Evolutionary conservation across 2,797 vertebrate genomes (phyloP).

Genomic region (Molossus molossus): DNA sequence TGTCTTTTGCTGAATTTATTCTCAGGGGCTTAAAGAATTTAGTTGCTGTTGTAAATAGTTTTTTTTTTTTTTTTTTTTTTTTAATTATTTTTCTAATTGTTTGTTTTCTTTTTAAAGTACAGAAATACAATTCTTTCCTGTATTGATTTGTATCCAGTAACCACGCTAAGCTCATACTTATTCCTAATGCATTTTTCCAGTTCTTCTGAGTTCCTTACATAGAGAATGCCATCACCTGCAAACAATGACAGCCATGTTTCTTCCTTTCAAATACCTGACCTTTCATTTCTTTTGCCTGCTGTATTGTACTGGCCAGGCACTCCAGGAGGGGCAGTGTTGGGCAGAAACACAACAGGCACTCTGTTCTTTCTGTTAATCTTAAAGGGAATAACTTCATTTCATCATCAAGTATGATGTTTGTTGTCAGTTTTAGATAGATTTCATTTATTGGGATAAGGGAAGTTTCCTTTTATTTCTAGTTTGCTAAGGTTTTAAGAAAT

Average conservation of each 20-base stretch:
- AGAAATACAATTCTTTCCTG: constrained; percentile 38
- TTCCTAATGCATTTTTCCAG: constrained; percentile 37
- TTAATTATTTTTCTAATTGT: neutral
- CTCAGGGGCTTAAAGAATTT: neutral
- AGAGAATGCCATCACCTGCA: constrained; percentile 40
- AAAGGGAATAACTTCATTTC: neutral
- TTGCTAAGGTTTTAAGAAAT: constrained; percentile 29
- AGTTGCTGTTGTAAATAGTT: neutral
- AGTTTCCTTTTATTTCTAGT: constrained; percentile 37
- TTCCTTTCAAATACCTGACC: constrained; percentile 49
- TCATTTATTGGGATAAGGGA: neutral
- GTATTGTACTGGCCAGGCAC: neutral
- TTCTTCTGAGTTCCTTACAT: constrained; percentile 47
- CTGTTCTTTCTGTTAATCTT: constrained; percentile 46
- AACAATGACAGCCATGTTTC: constrained; percentile 23
- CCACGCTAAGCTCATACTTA: neutral
- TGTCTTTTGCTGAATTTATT: constrained; percentile 37
- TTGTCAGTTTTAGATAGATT: constrained; percentile 43
- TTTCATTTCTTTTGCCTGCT: neutral
- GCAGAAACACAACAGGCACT: neutral
- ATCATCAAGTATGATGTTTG: constrained; percentile 29
- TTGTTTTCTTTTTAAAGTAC: constrained; percentile 32
- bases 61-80: neutral
- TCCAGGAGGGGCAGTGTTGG: neutral
- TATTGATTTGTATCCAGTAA: constrained; percentile 41